Evolutionary conservation across 2,888 invertebrate species (phyloP).

Genomic region (Amphipyra berbera): DNA sequence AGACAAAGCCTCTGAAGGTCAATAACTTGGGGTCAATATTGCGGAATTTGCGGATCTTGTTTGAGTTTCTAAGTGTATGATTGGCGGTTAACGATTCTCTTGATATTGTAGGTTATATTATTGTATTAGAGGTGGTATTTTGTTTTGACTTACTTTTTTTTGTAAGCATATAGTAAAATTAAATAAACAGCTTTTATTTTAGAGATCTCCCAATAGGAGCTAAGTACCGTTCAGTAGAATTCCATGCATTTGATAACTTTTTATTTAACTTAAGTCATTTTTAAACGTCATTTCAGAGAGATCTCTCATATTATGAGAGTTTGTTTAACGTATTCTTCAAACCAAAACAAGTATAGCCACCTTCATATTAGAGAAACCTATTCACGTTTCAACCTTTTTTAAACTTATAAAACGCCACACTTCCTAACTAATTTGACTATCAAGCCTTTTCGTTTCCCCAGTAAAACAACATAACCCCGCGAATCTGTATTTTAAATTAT

Average conservation of each 20-base stretch:
- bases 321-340: no score
- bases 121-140: neutral
- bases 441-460: neutral
- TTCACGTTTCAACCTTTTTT: neutral
- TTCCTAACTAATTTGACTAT: neutral
- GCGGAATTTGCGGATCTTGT: constrained; percentile 48
- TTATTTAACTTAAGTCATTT: no score
- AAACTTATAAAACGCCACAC: neutral
- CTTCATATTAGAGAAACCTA: neutral
- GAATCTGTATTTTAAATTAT: constrained; percentile 19
- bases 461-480: constrained; percentile 1
- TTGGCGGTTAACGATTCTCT: constrained; percentile 35
- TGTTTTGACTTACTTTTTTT: neutral
- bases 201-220: no score
- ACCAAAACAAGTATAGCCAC: no score
- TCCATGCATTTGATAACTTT: no score
- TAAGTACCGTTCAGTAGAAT: no score
- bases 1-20: constrained; percentile 60
- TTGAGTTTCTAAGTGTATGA: constrained; percentile 45
- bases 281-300: no score
- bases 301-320: no score
- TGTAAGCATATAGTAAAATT: no score
- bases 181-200: no score
- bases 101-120: constrained; percentile 5
- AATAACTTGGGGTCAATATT: constrained; percentile 56